Evolutionary conservation across 1,140 invertebrate species (phyloP).

Genomic region (Bombus waltoni): DNA sequence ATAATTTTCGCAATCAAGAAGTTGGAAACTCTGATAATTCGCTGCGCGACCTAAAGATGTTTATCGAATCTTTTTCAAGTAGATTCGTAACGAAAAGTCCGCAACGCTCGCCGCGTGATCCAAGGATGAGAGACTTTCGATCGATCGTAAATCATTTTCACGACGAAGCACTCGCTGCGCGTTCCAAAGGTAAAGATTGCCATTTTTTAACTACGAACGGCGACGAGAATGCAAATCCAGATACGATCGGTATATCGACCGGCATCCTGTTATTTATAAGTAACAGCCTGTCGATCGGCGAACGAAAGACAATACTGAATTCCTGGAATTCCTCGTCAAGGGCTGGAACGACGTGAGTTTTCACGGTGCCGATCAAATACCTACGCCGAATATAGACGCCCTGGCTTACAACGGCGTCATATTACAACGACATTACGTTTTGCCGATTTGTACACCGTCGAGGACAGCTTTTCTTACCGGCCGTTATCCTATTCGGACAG

Average conservation of each 20-base stretch:
- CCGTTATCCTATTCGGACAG: conserved; percentile 85
- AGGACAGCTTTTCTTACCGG: conserved; percentile 86
- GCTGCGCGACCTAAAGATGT: too few relatives aligned
- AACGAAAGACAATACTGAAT: neutral
- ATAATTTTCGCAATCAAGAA: too few relatives aligned
- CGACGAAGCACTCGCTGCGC: rapidly evolving
- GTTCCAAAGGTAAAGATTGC: neutral
- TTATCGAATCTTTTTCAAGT: too few relatives aligned
- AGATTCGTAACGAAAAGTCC: neutral
- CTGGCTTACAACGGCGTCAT: conserved; percentile 86
- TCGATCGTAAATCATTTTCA: too few relatives aligned
- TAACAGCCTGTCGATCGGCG: neutral
- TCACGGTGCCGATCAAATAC: conserved; percentile 87
- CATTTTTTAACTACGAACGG: neutral
- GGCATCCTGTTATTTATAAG: neutral
- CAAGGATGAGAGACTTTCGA: too few relatives aligned
- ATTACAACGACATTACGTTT: conserved; percentile 85
- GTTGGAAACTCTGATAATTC: too few relatives aligned
- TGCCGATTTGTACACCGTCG: conserved; percentile 85
- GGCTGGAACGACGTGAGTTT: conserved; percentile 90
- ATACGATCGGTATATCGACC: rapidly evolving
- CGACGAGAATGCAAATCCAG: too few relatives aligned
- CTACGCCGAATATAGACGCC: conserved; percentile 87
- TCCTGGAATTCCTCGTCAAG: conserved; percentile 73
- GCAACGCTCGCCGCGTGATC: too few relatives aligned